Conservation (phyloP, 2,888 invertebrate species). For the Tiliacea citrago region DNA sequence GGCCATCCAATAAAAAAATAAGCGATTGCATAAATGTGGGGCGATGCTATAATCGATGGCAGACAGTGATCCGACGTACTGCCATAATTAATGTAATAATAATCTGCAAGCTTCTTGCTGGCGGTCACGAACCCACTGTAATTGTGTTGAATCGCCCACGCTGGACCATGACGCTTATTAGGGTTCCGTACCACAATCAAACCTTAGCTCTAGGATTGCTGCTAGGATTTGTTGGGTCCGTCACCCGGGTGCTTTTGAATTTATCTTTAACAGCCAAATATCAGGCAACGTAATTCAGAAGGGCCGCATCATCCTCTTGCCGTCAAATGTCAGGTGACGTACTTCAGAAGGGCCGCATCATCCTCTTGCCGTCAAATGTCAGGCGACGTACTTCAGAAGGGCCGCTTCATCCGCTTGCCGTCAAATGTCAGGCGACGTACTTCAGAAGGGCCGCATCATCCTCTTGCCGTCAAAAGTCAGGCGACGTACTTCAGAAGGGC, state of each 20-base stretch:
- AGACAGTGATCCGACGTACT: conserved; percentile 52
- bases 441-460: background rate
- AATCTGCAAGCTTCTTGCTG: conserved; percentile 63
- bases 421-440: background rate
- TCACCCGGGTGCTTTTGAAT: background rate
- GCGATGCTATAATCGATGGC: conserved; percentile 40
- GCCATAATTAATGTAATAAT: conserved; percentile 55
- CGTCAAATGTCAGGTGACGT: background rate
- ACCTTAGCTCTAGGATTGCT: background rate
- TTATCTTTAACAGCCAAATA: background rate
- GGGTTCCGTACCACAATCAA: conserved; percentile 20
- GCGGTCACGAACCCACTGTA: conserved; percentile 63
- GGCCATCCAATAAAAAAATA: conserved; percentile 6
- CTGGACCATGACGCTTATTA: conserved; percentile 14
- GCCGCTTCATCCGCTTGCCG: background rate
- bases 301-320: background rate
- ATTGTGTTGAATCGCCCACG: conserved; percentile 62
- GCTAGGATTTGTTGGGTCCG: background rate
- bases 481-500: background rate
- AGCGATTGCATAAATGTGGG: conserved; percentile 27
- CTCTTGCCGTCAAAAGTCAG: background rate
- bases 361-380: background rate
- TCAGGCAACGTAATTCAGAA: background rate
- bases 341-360: background rate
- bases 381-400: background rate